Base-by-base conservation (phyloP, 2,797 vertebrate species). In the Rhadinocentrus ornatus region DNA sequence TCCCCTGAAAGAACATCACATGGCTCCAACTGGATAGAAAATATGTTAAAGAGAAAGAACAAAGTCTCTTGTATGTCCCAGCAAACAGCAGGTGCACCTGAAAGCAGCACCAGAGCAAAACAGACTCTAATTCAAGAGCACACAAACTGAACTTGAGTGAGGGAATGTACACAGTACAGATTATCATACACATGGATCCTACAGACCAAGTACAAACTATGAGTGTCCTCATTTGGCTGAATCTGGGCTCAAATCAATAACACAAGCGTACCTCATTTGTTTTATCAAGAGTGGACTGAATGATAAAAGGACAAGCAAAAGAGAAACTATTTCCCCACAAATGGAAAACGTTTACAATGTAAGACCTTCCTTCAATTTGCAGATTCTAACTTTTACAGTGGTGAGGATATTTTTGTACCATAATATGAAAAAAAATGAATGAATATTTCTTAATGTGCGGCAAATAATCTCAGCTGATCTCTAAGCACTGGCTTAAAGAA, bases 21-120 rank as follows among this genome's bases (percentile, higher is more conserved):
- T 61, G 90, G 71, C 84, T 80, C 85, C 74, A 91, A 67, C 77
- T 95, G 91, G 93, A 91, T 90, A 60, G 94, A 93, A 82, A 94
- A 90, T 71, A 20, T 86, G 52, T 27, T 87, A 3, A 85, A 86
- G 71, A 83, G 73, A 54, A 92, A 83, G 55, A 88, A 82, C 41
- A 93, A 94, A 54, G 80, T 90, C 5, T 83, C 74, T 1, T 87
- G 88, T 31, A 24, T 65, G 34, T 75, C 80, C 56, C 68, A 63
- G 27, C 63, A 83, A 61, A 62, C 5, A 24, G 66, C 78, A 41
- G 65, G 82, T 81, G 80, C 80, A 68, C 31, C 82, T 55, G 92
- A 92, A 32, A 77, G 56, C 46, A 37, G 46, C 62, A 48, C 44
- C 52, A 73, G 57, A 41, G 63, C 34, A 20, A 65, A 39, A 62